Evolutionary conservation across 1,140 invertebrate species (phyloP), one percentile per base, ranked within the genome.

Genomic region (Ips nitidus): DNA sequence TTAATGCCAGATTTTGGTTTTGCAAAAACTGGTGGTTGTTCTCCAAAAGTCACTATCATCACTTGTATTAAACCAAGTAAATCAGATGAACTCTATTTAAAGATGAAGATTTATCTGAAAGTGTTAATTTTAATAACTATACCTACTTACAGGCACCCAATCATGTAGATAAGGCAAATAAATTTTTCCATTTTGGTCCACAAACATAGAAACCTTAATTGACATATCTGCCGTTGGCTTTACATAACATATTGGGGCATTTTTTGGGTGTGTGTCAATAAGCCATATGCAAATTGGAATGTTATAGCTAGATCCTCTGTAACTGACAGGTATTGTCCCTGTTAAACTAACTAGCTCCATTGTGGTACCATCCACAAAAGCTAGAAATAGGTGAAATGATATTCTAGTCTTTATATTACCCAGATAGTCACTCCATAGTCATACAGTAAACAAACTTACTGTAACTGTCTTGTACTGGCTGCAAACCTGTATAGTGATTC

Each of bases 211-310:
- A 36, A 91, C 88, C 85, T 97, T 98, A 68, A 99, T 97, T 62
- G 89, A 87, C 98, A 99, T 99, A 70, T 94, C 93, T 61, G 87
- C 68, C 3, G 98, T 99, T 47, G 98, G 98, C 81, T 90, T 94
- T 0, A 99, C 98, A 82, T 93, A 99, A 79, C 96, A 98, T 81
- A 98, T 92, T n/a, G 98, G 98, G 36, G 96, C 93, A 83, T 97
- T 93, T 78, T 94, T 89, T 1, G 98, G 98, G 86, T 99, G 94
- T 40, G 94, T 98, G 78, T 99, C 95, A 88, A 97, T 90, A 41
- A 99, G 78, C 94, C 95, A 99, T 75, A 99, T 91, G 80, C 91
- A 92, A 40, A 99, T 89, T 45, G 98, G 98, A 82, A 99, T 99
- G 83, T 99, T 96, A 82, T 99, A 99, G 22, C 82, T 86, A 60